Percentiles rank a stretch among this genome's conserved stretches.
These are phyloP conservation scores for Brassicogethes aeneus DNA, from an alignment of 2,888 invertebrate species.

Conservation along the genomic window DNA sequence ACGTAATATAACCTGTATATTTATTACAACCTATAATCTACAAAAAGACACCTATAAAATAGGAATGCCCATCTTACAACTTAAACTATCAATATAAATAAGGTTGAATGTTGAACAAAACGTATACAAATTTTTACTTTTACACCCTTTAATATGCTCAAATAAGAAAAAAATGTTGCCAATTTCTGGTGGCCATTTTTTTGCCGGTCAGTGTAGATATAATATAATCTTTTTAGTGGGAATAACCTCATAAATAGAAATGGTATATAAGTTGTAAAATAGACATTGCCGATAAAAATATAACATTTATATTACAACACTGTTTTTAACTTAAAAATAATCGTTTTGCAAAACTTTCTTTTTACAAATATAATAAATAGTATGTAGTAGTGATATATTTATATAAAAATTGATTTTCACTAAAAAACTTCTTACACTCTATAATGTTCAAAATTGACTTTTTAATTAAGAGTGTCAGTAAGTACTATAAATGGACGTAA, in stretches of 20 bases:
- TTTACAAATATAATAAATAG: slow-evolving; percentile 32
- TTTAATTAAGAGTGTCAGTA: slow-evolving; percentile 19
- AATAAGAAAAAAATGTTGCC: too few species aligned
- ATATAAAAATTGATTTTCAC: slow-evolving; percentile 27
- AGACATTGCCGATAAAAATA: too few species aligned
- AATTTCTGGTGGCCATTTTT: too few species aligned
- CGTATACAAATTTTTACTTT: too few species aligned
- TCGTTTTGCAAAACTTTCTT: slow-evolving; percentile 26
- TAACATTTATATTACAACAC: slow-evolving; percentile 39
- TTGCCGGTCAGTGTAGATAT: too few species aligned
- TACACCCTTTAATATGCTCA: too few species aligned
- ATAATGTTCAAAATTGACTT: slow-evolving; percentile 7
- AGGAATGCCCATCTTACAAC: slow-evolving; percentile 39
- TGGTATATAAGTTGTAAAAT: too few species aligned
- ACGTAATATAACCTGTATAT: slow-evolving; percentile 17
- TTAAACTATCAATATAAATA: too few species aligned
- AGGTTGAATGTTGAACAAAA: too few species aligned
- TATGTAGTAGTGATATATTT: slow-evolving; percentile 20
- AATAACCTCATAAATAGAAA: too few species aligned
- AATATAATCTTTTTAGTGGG: too few species aligned
- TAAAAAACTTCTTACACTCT: slow-evolving; percentile 16
- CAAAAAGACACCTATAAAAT: slow-evolving; percentile 38
- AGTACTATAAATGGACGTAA: slow-evolving; percentile 34
- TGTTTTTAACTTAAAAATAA: slow-evolving; percentile 24
- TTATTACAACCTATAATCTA: slow-evolving; percentile 25